Base-by-base conservation (phyloP, 2,113 vertebrate genomes). In the Saguinus imperator region DNA sequence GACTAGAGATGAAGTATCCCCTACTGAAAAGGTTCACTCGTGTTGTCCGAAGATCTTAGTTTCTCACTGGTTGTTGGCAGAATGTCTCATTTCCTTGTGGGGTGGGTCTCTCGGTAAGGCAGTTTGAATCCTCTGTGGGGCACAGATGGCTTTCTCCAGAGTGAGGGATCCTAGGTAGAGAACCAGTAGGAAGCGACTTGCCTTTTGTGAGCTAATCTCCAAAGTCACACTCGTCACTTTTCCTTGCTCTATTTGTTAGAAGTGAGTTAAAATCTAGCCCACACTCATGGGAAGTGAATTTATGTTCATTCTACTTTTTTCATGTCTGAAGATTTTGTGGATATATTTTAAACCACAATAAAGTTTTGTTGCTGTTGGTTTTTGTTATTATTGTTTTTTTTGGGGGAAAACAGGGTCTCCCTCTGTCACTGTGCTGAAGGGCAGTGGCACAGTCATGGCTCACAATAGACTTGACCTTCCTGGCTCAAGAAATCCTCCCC, bases 1-100 rank as follows among this genome's bases (percentile, higher is more conserved):
- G 43, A 40, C 8, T 40, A 6, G 18, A 58, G 1, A 2, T 10
- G 17, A 4, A 77, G 55, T 8, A 37, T 6, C 4, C n/a, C 1
- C 2, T 61, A 45, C 7, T 8, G 21, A 14, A 17, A 68, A 3
- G 1, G 29, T 5, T 75, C 27, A 6, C 18, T 43, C 48, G 18
- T 2, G 1, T 4, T 27, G 25, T 29, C 8, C 3, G 7, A 13
- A 32, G 6, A 1, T 29, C 32, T 84, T 3, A 0, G 0, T 66
- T 75, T 83, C 29, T 85, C 32, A 3, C 13, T 64, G 25, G 9
- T 1, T 43, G 3, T 37, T 81, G 50, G 48, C 76, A 50, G 76
- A 32, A 18, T 35, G 2, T 29, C 9, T 79, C 8, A 0, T 8
- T 55, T 93, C 35, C 32, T 88, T 48, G 5, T 32, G 1, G 55